Percentiles rank a stretch among this genome's conserved stretches.
phyloP scores from a whole-genome alignment of 2,113 vertebrate genomes.

The Muntiacus muntjak region DNA sequence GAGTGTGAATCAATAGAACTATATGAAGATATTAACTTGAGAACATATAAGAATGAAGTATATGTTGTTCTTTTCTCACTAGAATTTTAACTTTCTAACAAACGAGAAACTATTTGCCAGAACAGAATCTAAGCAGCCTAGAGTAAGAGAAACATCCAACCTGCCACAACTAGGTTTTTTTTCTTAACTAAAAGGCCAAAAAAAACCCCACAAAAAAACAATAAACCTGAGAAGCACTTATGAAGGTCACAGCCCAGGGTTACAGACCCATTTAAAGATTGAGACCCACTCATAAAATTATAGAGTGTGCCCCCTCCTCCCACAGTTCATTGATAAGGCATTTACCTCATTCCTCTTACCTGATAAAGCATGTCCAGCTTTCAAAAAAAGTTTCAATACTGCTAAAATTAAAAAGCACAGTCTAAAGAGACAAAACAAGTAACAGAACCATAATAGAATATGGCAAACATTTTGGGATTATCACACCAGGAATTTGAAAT shows the following conservation, averaged over 20 bases:
- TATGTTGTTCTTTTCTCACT: neutral
- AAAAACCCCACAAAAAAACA: neutral
- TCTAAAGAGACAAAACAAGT: neutral
- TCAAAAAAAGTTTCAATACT: neutral
- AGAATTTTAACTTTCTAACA: neutral
- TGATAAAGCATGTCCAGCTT: neutral
- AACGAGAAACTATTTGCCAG: neutral
- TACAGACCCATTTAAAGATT: neutral
- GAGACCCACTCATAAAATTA: neutral
- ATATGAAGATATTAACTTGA: neutral
- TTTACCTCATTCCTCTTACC: neutral
- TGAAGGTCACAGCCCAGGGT: neutral
- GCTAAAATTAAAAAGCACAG: neutral
- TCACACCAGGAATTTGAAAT: neutral
- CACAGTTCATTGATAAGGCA: neutral
- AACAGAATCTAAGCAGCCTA: neutral
- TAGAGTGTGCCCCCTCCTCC: neutral
- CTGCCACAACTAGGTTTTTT: neutral
- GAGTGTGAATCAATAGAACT: neutral
- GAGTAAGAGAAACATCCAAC: neutral
- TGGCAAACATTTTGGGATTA: neutral
- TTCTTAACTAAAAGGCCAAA: neutral
- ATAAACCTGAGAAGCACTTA: neutral
- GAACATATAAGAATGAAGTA: neutral
- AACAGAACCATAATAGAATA: neutral